A percentile compares a stretch with the other conserved stretches of the same genome.
Evolutionary conservation across 2,797 vertebrate genomes (phyloP).

Genomic region (Ciconia nigra): DNA sequence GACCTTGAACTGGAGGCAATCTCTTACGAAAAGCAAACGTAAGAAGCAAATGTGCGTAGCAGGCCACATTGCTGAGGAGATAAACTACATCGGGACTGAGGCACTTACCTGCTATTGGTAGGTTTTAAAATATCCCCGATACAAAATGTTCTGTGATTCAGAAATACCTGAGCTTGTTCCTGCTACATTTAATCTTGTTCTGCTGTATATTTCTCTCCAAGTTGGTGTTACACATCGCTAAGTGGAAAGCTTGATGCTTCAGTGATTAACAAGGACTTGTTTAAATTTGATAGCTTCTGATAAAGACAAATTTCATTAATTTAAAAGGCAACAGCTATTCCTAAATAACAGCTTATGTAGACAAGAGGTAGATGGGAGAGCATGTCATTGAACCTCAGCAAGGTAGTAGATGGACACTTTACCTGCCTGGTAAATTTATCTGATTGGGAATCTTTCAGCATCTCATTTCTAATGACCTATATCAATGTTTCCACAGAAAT

Average conservation of each 20-base stretch:
- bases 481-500: not conserved
- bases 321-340: not conserved
- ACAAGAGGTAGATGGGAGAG: not conserved
- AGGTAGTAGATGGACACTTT: not conserved
- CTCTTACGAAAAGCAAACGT: not conserved
- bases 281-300: not conserved
- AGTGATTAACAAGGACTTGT: not conserved
- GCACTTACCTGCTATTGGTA: not conserved
- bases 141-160: not conserved
- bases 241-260: not conserved
- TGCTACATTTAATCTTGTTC: not conserved
- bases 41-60: not conserved
- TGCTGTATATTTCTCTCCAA: not conserved
- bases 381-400: fast-evolving
- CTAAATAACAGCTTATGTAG: not conserved
- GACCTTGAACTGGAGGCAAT: not conserved
- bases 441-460: not conserved
- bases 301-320: not conserved
- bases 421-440: not conserved
- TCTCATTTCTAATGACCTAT: not conserved
- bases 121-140: not conserved
- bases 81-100: not conserved
- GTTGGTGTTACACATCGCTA: not conserved
- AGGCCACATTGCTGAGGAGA: not conserved
- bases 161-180: not conserved